Base-by-base conservation (phyloP, 2,797 vertebrate species). In the Arrhamphus sclerolepis region DNA sequence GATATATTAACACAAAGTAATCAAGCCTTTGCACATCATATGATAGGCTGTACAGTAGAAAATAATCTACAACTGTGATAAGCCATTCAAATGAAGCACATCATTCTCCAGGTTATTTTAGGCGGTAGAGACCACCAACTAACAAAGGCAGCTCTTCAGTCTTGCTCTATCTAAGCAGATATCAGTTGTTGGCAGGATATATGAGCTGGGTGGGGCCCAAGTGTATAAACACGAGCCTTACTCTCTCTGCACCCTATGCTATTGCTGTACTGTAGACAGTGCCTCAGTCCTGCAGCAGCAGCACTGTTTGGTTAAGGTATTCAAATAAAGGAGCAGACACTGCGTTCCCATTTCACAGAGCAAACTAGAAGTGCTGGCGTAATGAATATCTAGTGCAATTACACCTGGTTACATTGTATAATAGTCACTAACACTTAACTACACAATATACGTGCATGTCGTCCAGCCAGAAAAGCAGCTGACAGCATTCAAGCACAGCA, bases 111-210 rank as follows among this genome's bases (percentile, higher is more conserved):
- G 72, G 80, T 89, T 89, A 89, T 89, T 87, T 72, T 50, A 72
- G 48, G 72, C 72, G 84, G 63, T 78, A 56, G 70, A 85, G 86
- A 90, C 86, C 89, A 86, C 87, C 89, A 78, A 67, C 81, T 81
- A 85, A 90, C 87, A 89, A 89, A 89, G 84, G 78, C 77, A 76
- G 81, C 82, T 84, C 84, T 82, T 87, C 79, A 87, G 80, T 85
- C 77, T 76, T 76, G 75, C 57, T 78, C 78, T 89, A 86, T 89
- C 85, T 75, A 49, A 67, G 81, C 85, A 86, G 82, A 88, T 88
- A 89, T 89, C 88, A 88, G 85, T 89, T 89, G 87, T 88, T 87
- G 83, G 78, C 81, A 89, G 85, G 84, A 87, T 87, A 89, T 88
- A 90, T 87, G 89, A 91, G 85, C 86, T 87, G 90, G 90, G 89